Conservation (phyloP, 2,113 vertebrate species). For the Suncus etruscus region DNA sequence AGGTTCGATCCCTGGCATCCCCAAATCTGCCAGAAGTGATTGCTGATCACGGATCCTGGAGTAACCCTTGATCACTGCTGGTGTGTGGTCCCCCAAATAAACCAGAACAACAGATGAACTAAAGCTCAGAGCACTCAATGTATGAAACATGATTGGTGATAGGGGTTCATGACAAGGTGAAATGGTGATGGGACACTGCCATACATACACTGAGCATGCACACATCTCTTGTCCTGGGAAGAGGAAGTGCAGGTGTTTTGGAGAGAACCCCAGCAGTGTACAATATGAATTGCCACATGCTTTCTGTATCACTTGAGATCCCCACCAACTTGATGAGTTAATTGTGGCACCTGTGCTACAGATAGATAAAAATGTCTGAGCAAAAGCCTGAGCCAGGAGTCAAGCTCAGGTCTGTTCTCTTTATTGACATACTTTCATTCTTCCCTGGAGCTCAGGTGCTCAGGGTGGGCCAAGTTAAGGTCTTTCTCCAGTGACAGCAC, state of each 20-base stretch:
- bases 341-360: background rate
- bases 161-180: too few species aligned
- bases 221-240: background rate
- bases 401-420: background rate
- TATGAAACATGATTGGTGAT: fast-evolving
- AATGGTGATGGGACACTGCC: fast-evolving
- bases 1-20: too few species aligned
- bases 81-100: too few species aligned
- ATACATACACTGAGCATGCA: fast-evolving
- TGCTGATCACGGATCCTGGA: too few species aligned
- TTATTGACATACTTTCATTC: too few species aligned
- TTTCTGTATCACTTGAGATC: fast-evolving
- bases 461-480: background rate
- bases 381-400: background rate
- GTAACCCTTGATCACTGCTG: too few species aligned
- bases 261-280: background rate
- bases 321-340: background rate
- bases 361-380: background rate
- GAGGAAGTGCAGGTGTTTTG: fast-evolving
- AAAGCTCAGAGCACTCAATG: too few species aligned
- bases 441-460: too few species aligned
- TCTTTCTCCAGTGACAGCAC: too few species aligned
- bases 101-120: too few species aligned
- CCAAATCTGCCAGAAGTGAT: too few species aligned
- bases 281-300: too few species aligned